Evolutionary conservation across 92 coral and sea anemone genomes (phyloP).

Genomic region (Montipora capitata): DNA sequence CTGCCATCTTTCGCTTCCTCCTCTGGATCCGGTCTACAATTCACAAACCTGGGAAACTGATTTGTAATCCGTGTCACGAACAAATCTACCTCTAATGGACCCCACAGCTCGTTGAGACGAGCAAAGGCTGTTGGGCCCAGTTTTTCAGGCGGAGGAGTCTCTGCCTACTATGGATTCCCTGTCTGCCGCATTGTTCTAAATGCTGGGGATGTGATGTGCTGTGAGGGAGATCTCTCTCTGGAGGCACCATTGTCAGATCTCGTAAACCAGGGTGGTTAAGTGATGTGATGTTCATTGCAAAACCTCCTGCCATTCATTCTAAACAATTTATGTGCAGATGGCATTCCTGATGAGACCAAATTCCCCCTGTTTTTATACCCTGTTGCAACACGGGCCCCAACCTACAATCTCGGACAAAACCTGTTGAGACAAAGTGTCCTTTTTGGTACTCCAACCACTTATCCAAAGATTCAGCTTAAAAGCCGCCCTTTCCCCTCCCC

Average conservation of each 20-base stretch:
- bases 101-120: background rate
- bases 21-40: constrained; percentile 60
- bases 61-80: constrained; percentile 60
- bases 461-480: too few species aligned
- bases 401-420: too few species aligned
- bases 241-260: constrained; percentile 68
- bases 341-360: too few species aligned
- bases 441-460: too few species aligned
- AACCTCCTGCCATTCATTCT: too few species aligned
- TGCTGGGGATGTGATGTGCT: constrained; percentile 64
- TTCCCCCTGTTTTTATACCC: too few species aligned
- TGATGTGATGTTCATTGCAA: too few species aligned
- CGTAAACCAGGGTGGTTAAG: too few species aligned
- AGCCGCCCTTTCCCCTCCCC: too few species aligned
- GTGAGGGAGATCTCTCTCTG: constrained; percentile 8
- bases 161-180: constrained; percentile 32
- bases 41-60: constrained; percentile 55
- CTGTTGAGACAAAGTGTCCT: too few species aligned
- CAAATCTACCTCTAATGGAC: constrained; percentile 44
- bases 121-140: background rate
- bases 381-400: too few species aligned
- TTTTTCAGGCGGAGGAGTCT: background rate
- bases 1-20: constrained; percentile 45
- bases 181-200: constrained; percentile 59
- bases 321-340: too few species aligned